Evolutionary conservation across 2,888 invertebrate species (phyloP).

Genomic region (Athalia cordata): DNA sequence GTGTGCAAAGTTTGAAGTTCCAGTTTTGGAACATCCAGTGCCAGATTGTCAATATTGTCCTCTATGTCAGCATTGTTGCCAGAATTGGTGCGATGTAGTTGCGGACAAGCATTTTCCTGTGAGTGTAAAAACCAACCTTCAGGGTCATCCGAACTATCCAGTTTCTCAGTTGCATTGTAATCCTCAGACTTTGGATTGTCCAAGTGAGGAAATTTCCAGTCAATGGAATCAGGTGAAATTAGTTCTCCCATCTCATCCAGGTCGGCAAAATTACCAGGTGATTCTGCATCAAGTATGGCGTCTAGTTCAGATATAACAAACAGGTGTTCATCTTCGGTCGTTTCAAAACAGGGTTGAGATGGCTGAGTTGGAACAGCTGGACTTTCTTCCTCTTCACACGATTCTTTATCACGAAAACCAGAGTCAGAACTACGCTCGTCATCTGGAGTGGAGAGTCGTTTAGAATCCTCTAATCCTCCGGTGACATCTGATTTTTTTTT

Average conservation of each 20-base stretch:
- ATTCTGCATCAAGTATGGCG: slow-evolving; percentile 69
- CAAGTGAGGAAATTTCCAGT: slow-evolving; percentile 33
- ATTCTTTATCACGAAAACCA: slow-evolving; percentile 74
- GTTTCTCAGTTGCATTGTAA: background rate
- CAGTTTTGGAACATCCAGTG: slow-evolving; percentile 10
- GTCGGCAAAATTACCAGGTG: slow-evolving; percentile 53
- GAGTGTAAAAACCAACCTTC: slow-evolving; percentile 74
- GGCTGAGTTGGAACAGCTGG: slow-evolving; percentile 54
- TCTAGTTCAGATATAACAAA: slow-evolving; percentile 68
- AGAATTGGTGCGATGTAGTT: slow-evolving; percentile 7
- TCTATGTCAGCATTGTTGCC: slow-evolving; percentile 13
- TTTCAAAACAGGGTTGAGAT: slow-evolving; percentile 47
- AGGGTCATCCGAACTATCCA: slow-evolving; percentile 61
- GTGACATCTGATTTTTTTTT: slow-evolving; percentile 55
- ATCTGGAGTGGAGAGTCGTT: slow-evolving; percentile 73
- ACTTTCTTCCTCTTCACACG: slow-evolving; percentile 70
- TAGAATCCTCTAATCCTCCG: slow-evolving; percentile 68
- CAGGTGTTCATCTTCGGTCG: slow-evolving; percentile 68
- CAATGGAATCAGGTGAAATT: slow-evolving; percentile 42
- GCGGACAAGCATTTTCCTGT: slow-evolving; percentile 55
- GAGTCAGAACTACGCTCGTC: slow-evolving; percentile 75
- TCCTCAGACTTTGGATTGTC: slow-evolving; percentile 21
- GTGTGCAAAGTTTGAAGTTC: background rate
- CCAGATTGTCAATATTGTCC: slow-evolving; percentile 9
- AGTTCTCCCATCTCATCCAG: slow-evolving; percentile 42